Evolutionary conservation across 2,888 invertebrate species (phyloP).

Genomic region (Apodemia mormo): DNA sequence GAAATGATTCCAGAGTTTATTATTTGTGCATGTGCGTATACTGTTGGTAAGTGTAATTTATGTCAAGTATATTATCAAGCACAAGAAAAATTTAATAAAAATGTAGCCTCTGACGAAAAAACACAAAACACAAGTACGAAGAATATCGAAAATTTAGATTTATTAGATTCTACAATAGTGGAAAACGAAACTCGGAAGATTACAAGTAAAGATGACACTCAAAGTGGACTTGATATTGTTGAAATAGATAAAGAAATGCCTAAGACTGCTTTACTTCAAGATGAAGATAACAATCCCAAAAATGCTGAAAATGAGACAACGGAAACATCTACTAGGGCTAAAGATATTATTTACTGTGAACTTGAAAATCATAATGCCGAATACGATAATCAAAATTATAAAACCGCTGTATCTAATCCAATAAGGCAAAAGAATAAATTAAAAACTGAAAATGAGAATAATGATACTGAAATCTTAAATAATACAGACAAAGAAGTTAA

Average conservation of each 20-base stretch:
- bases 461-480: no score
- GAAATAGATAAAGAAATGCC: neutral
- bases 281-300: no score
- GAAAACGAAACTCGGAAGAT: neutral
- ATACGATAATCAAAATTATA: no score
- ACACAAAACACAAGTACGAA: neutral
- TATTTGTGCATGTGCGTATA: neutral
- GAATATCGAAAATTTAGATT: no score
- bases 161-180: neutral
- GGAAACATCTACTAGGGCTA: no score
- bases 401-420: no score
- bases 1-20: neutral
- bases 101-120: neutral
- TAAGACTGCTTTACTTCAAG: neutral
- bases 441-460: no score
- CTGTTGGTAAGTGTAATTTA: neutral
- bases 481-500: no score
- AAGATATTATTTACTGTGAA: no score
- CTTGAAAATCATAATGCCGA: no score
- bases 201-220: neutral
- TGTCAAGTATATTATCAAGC: neutral
- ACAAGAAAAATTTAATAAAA: neutral
- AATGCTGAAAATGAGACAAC: no score
- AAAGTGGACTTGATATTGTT: neutral
- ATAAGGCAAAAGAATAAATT: no score